Evolutionary conservation across 2,888 invertebrate species (phyloP).

Genomic region (Melinaea marsaeus): DNA sequence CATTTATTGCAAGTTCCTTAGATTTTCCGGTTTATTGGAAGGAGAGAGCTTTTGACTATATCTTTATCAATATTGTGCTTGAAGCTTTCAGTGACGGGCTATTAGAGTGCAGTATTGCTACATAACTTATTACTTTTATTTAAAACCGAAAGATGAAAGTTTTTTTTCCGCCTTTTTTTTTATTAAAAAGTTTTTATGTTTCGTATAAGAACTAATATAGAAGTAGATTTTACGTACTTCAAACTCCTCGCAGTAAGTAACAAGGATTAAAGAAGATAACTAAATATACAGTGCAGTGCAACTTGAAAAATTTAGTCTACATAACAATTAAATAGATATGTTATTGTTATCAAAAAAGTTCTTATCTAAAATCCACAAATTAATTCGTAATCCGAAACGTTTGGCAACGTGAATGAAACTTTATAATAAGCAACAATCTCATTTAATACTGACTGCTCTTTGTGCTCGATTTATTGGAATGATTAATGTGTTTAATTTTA

Average conservation of each 20-base stretch:
- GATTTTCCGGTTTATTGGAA: too few species aligned
- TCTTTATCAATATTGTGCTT: conserved; percentile 22
- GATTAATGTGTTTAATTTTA: conserved; percentile 6
- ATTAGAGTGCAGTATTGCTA: conserved; percentile 10
- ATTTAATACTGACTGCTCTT: conserved; percentile 16
- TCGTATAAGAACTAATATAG: too few species aligned
- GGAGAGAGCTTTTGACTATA: conserved; percentile 9
- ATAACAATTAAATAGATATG: not conserved
- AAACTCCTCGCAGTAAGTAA: too few species aligned
- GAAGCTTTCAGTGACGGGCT: conserved; percentile 11
- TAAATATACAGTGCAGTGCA: too few species aligned
- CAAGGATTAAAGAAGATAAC: too few species aligned
- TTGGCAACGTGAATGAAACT: conserved; percentile 1
- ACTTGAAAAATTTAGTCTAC: not conserved
- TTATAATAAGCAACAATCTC: conserved; percentile 14
- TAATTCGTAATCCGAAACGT: conserved; percentile 12
- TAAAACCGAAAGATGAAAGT: too few species aligned
- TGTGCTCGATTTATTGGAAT: conserved; percentile 12
- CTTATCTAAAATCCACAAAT: conserved; percentile 17
- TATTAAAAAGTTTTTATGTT: too few species aligned
- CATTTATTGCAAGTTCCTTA: too few species aligned
- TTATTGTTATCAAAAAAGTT: conserved; percentile 1
- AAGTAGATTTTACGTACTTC: too few species aligned
- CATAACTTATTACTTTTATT: conserved; percentile 8
- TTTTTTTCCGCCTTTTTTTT: too few species aligned